These are phyloP conservation scores for Chiridota heheva DNA, from an alignment of 35 echinoderm and acorn worm genomes.

Conservation along the genomic window DNA sequence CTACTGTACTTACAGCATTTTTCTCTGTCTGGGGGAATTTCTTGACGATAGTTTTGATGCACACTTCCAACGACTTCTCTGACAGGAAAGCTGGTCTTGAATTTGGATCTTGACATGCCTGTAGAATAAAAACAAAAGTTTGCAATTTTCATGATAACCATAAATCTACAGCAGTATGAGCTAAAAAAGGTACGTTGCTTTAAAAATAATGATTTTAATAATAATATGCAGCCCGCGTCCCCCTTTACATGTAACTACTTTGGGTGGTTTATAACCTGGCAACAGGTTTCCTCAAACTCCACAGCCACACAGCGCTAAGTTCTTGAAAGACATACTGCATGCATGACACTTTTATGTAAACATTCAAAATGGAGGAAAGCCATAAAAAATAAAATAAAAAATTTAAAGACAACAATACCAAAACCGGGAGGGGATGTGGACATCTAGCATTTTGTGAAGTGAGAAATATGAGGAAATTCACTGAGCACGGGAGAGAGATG, in stretches of 20 bases:
- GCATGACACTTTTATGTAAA: too few species aligned
- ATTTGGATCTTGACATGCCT: conserved; percentile 97
- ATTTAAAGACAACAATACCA: too few species aligned
- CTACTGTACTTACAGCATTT: conserved; percentile 64
- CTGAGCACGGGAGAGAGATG: too few species aligned
- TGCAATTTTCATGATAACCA: neutral
- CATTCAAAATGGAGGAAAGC: too few species aligned
- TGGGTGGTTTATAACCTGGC: neutral
- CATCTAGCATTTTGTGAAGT: too few species aligned
- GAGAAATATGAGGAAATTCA: too few species aligned
- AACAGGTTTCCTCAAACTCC: too few species aligned
- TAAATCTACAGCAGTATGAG: neutral
- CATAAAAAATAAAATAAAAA: neutral
- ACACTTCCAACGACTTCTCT: conserved; percentile 79
- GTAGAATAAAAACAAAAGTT: conserved; percentile 1
- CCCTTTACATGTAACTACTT: too few species aligned
- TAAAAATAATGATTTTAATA: neutral
- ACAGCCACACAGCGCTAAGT: neutral
- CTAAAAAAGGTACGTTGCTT: neutral
- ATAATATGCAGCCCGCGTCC: too few species aligned
- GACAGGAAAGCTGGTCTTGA: conserved; percentile 92
- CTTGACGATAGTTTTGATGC: conserved; percentile 80
- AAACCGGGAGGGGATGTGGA: too few species aligned
- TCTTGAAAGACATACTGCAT: too few species aligned
- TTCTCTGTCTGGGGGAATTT: conserved; percentile 90